Base-by-base conservation (phyloP, 1,140 invertebrate genomes). In the Drosophila teissieri region DNA sequence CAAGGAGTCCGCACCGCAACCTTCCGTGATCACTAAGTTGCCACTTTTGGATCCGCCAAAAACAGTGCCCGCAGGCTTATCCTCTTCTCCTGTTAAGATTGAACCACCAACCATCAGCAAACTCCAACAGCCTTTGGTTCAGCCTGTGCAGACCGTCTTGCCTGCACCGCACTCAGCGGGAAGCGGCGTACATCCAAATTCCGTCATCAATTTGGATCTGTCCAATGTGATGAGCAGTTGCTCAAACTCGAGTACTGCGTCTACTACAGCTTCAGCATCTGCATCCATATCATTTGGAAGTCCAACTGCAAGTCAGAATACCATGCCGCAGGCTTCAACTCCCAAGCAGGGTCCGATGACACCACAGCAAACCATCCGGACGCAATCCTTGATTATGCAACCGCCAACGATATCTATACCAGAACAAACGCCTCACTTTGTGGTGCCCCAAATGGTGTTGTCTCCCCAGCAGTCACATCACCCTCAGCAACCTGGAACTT, bases 321-420 rank as follows among this genome's bases (percentile, higher is more conserved):
- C 62, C 2, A 80, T 84, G 80, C 83, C 88, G 1, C 65, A 75
- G 39, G 76, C 83, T 6, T 88, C 83, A 2, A 88, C 83, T 12
- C 83, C 83, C 14, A 88, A 88, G 31, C 83, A 86, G 37, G 12
- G 63, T 42, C 45, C 40, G 40, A 15, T 53, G 8, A 19, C 56
- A 11, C 37, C 73, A 0, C 74, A 52, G 10, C 62, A 49, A 14
- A 37, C 61, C 0, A 67, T 88, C 17, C 83, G 83, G 0, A 61
- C 72, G 1, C 75, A 91, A 19, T 83, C 92, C 27, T 73, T 84
- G 64, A 84, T 84, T 1, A 93, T 93, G 88, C 94, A 94, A 74
- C 94, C 94, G 36, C 94, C 94, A 3, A 94, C 93, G 2, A 94
- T 94, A 36, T 94, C 93, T 80, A 94, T 94, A 82, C 94, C 94